A percentile compares a stretch with the other conserved stretches of the same genome.
Conservation (phyloP, 1,140 invertebrate species). For the Drosophila oshimai region DNA sequence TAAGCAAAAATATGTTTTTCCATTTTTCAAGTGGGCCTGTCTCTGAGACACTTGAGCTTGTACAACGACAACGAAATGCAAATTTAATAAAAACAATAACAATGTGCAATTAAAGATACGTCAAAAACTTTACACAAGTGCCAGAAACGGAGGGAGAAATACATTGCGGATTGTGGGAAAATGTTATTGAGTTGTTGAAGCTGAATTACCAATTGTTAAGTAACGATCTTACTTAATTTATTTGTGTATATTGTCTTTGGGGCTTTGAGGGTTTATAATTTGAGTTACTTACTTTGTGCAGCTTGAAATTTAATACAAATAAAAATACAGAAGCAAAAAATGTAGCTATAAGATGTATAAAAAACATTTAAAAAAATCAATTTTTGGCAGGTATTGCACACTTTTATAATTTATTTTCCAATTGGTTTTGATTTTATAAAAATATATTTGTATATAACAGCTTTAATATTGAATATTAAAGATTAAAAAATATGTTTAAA, state of each 20-base stretch:
- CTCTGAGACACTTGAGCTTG: slow-evolving; percentile 37
- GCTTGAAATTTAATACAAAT: no score
- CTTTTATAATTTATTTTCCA: no score
- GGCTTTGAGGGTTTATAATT: not conserved
- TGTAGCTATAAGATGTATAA: no score
- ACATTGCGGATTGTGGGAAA: slow-evolving; percentile 6
- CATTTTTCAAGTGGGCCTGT: slow-evolving; percentile 47
- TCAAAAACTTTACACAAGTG: slow-evolving; percentile 6
- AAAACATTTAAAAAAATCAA: no score
- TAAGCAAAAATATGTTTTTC: slow-evolving; percentile 39
- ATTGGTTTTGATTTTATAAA: no score
- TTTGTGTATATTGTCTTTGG: not conserved
- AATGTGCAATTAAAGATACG: slow-evolving; percentile 36
- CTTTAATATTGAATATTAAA: no score
- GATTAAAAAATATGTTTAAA: no score
- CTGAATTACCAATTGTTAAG: not conserved
- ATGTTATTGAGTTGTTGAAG: not conserved
- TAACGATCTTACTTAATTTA: not conserved
- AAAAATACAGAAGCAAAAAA: not conserved
- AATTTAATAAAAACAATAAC: slow-evolving; percentile 50
- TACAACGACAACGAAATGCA: slow-evolving; percentile 21
- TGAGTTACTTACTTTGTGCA: no score
- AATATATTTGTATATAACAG: no score
- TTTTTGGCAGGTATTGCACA: no score
- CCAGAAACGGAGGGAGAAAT: not conserved